Conservation (phyloP, 2,888 invertebrate species). For the Plagodis dolabraria region DNA sequence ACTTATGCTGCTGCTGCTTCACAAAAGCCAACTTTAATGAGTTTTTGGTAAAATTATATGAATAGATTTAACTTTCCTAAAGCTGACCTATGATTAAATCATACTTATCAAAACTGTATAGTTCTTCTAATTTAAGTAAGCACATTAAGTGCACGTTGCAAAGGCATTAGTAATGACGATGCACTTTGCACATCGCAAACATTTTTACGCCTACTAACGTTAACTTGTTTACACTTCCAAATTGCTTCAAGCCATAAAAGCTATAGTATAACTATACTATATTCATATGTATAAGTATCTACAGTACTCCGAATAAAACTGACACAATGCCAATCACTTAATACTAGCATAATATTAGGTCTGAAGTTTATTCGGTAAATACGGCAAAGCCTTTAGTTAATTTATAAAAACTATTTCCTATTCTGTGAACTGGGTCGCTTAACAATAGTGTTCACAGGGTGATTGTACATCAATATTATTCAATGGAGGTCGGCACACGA, state of each 20-base stretch:
- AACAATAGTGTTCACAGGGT: constrained; percentile 29
- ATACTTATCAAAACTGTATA: too few species aligned
- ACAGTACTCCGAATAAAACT: too few species aligned
- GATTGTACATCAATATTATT: constrained; percentile 57
- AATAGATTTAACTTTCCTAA: too few species aligned
- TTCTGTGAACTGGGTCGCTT: constrained; percentile 3
- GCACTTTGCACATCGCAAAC: constrained; percentile 14
- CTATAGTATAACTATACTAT: not conserved
- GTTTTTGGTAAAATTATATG: too few species aligned
- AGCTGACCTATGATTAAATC: too few species aligned
- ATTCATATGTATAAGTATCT: too few species aligned
- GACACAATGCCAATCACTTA: too few species aligned
- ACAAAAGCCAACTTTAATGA: too few species aligned
- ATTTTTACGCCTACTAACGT: constrained; percentile 14
- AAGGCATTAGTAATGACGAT: too few species aligned
- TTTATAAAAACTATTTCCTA: not conserved
- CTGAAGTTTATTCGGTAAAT: not conserved
- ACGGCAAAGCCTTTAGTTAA: not conserved
- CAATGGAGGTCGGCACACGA: constrained; percentile 67
- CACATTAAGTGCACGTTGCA: too few species aligned
- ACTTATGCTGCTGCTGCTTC: too few species aligned
- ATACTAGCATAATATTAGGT: not conserved
- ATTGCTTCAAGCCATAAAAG: constrained; percentile 10
- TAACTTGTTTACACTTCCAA: constrained; percentile 18
- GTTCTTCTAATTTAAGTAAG: too few species aligned